Conservation (phyloP, 2,888 invertebrate genomes). For the Falcaria lacertinaria region DNA sequence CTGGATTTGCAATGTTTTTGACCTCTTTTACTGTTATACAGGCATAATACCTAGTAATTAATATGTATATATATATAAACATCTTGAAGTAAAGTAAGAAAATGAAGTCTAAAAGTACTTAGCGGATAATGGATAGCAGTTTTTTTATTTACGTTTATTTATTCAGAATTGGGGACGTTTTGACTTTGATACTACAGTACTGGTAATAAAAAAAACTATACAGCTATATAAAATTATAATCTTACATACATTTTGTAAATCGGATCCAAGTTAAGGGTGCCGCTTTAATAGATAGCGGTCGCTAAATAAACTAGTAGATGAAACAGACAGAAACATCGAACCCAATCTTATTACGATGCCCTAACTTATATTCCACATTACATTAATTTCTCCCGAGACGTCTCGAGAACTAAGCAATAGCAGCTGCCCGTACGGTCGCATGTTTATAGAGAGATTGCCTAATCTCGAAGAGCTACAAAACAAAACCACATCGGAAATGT, state of each 20-base stretch:
- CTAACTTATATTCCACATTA: constrained; percentile 70
- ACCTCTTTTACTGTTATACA: no score
- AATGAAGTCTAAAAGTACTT: no score
- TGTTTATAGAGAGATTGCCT: constrained; percentile 76
- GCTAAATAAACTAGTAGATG: constrained; percentile 51
- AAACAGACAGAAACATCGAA: constrained; percentile 62
- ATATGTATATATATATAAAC: no score
- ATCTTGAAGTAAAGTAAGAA: no score
- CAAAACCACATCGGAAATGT: constrained; percentile 77
- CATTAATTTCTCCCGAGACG: constrained; percentile 76
- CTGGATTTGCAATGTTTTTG: constrained; percentile 20
- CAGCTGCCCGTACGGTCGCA: constrained; percentile 66
- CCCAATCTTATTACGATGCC: constrained; percentile 59
- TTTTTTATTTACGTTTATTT: no score
- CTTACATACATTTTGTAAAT: constrained; percentile 12
- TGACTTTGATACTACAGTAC: no score
- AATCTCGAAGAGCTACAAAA: constrained; percentile 78
- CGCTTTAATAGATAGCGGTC: constrained; percentile 34
- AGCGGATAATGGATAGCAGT: no score
- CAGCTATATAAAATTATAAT: background rate
- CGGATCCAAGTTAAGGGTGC: constrained; percentile 27
- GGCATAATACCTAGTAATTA: no score
- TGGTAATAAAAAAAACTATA: no score
- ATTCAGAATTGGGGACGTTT: no score
- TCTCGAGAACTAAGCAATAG: constrained; percentile 67